A percentile compares a stretch with the other conserved stretches of the same genome.
These are phyloP conservation scores for Tachina fera DNA, from an alignment of 2,888 invertebrate species.

Conservation along the genomic window DNA sequence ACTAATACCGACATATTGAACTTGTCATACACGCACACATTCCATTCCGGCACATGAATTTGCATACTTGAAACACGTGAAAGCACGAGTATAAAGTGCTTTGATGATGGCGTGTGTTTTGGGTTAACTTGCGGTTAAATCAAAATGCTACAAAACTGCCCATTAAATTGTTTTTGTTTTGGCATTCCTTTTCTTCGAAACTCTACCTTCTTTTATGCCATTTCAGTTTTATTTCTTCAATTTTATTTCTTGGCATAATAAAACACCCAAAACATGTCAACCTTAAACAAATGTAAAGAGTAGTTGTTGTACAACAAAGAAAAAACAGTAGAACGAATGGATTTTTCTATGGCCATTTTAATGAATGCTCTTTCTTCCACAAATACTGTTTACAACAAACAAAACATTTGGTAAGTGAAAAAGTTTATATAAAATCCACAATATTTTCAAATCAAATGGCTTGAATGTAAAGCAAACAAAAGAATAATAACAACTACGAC, in stretches of 20 bases:
- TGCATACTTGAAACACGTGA: conserved; percentile 27
- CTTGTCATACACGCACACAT: conserved; percentile 2
- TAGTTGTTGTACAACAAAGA: neutral
- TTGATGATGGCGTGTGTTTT: conserved; percentile 48
- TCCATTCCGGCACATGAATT: neutral
- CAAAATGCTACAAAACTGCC: conserved; percentile 66
- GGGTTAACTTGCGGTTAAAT: conserved; percentile 65
- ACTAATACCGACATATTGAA: neutral
- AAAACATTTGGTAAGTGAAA: neutral
- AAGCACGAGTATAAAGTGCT: conserved; percentile 33
- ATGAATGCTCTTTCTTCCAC: neutral
- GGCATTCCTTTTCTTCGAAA: neutral
- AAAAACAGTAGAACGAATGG: conserved; percentile 29
- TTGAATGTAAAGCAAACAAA: conserved; percentile 14
- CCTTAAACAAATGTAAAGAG: neutral
- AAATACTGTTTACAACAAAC: conserved; percentile 1
- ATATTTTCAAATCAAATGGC: conserved; percentile 34
- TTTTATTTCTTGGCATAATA: conserved; percentile 13
- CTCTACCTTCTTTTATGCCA: conserved; percentile 12
- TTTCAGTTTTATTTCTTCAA: conserved; percentile 22
- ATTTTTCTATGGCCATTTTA: conserved; percentile 34
- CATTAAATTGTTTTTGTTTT: conserved; percentile 57
- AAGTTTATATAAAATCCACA: conserved; percentile 8
- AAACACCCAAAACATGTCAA: conserved; percentile 27
- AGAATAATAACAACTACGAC: conserved; percentile 12